Evolutionary conservation across 2,888 invertebrate species (phyloP), one percentile per base, ranked within the genome.

Genomic region (Xylophagus ater): DNA sequence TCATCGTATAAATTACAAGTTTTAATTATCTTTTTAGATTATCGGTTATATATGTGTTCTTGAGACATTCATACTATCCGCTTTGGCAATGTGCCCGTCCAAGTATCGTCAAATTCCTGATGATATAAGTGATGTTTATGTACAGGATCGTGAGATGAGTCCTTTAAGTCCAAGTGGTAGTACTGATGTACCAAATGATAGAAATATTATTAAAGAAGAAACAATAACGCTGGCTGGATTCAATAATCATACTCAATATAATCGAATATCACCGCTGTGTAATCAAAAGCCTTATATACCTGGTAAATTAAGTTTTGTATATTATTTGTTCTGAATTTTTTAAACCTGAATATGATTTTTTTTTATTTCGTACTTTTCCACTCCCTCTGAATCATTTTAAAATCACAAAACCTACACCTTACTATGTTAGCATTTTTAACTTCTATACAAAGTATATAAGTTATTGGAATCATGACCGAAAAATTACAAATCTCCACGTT

Each of bases 51-150:
- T 72, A 43, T 76, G 76, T 60, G 73, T 72, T 50, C 53, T 73
- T 56, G 73, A 76, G 62, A 72, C 74, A 35, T 60, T 73, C 47
- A 56, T 75, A 47, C 58, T 76, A 49, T 69, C 73, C 49, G 62
- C 73, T 50, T 66, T 75, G 50, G 72, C 74, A 51, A 67, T 69
- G 51, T 74, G 71, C 60, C 69, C 69, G 49, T 68, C 67, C 51
- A 69, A 70, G 51, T 76, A 75, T 55, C 70, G 72, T 48, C 74
- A 73, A 42, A 74, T 76, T 42, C 71, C 71, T 49, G 75, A 76
- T 57, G 76, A 76, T 57, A 71, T 72, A 43, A 74, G 74, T 59
- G 69, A 70, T 51, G 59, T 71, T 56, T 69, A 67, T 47, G 62
- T 70, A 47, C 68, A 69, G 51, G 71, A 71, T 57, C 61, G 68